A percentile compares a stretch with the other conserved stretches of the same genome.
Conservation (phyloP, 1,140 invertebrate genomes). For the Dinoponera quadriceps region DNA sequence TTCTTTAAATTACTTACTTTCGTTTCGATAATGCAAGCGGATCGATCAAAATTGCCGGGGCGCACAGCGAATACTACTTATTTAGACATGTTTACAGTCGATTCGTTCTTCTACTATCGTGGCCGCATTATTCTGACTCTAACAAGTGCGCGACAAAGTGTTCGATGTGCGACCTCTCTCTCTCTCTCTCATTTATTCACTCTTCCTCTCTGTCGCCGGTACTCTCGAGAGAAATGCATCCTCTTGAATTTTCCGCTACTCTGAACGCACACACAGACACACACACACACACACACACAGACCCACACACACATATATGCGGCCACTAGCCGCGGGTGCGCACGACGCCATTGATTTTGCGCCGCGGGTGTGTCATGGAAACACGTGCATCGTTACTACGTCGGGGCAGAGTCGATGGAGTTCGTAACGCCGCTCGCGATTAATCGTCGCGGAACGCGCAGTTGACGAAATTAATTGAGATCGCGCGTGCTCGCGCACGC, state of each 20-base stretch:
- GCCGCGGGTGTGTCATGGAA: slow-evolving; percentile 5
- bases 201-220: not conserved
- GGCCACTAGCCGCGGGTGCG: not conserved
- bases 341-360: slow-evolving; percentile 48
- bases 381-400: not conserved
- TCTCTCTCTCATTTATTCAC: too few species aligned
- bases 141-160: not conserved
- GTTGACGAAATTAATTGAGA: not conserved
- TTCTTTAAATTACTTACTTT: too few species aligned
- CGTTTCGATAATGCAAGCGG: not conserved
- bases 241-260: slow-evolving; percentile 42
- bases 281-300: too few species aligned
- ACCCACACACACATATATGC: too few species aligned
- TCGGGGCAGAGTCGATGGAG: not conserved
- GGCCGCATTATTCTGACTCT: not conserved
- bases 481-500: not conserved
- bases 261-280: not conserved
- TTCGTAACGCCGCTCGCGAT: not conserved
- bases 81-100: slow-evolving; percentile 9
- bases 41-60: not conserved
- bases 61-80: slow-evolving; percentile 3
- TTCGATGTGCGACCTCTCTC: slow-evolving; percentile 1
- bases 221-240: slow-evolving; percentile 13
- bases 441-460: not conserved
- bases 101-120: not conserved